Base-by-base conservation (phyloP, 2,888 invertebrate species). In the Alloscopus bannaensis region DNA sequence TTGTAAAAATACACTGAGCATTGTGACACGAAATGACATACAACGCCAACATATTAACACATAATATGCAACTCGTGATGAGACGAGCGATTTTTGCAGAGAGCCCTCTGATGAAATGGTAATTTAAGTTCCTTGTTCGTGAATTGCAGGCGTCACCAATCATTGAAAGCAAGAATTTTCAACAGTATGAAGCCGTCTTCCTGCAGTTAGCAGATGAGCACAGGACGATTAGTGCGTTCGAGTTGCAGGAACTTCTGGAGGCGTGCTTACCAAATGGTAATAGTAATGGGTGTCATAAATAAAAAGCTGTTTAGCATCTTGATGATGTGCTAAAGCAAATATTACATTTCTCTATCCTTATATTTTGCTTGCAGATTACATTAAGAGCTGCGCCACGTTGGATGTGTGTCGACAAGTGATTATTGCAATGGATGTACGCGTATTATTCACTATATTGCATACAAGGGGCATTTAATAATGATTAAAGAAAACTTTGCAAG, bases 371-470 rank as follows among this genome's bases (percentile, higher is more conserved):
- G 50, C 88, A 91, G 96, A 97, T 89, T 97, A 96, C 86, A 96
- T 97, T 84, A 97, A 96, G 87, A 96, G 96, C 86, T 96, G 96
- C 88, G 96, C 96, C 0, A 95, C 94, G 18, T 92, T 96, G 86
- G 96, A 96, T 88, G 96, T 97, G 1, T 97, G 97, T 87, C 91
- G 96, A 78, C 96, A 96, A 89, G 95, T 96, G 8, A 93, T 97
- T 22, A 90, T 96, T 0, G 93, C 96, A 6, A 91, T 96, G 90
- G 96, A 96, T 90, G 95, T 95, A 93, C 93, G 93, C 92, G 89
- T 88, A 86, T 68, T 16, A 55, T 40, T 62, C 1, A n/a, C 22
- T 22, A 8, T n/a, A n/a, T n/a, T n/a, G n/a, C n/a, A n/a, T n/a
- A n/a, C n/a, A n/a, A n/a, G n/a, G n/a, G n/a, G n/a, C n/a, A n/a